Conservation (phyloP, 2,888 invertebrate genomes). For the Napeogenes inachia region DNA sequence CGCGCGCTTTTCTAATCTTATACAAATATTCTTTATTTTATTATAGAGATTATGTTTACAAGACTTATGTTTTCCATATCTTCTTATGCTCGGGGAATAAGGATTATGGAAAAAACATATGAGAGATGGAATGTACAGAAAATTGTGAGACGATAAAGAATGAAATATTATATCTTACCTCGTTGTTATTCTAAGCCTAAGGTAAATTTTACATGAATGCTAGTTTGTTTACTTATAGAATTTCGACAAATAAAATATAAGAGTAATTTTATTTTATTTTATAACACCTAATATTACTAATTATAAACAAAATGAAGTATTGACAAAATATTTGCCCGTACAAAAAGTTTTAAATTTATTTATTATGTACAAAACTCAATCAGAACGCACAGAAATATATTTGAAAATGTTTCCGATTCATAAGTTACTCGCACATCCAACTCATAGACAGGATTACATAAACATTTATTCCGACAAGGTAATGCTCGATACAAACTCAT, state of each 20-base stretch:
- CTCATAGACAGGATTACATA: constrained; percentile 15
- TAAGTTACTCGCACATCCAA: not conserved
- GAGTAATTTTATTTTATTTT: no score
- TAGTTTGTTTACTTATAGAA: no score
- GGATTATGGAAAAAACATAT: not conserved
- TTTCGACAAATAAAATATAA: no score
- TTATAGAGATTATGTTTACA: constrained; percentile 7
- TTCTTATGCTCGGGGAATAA: not conserved
- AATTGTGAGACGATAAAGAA: not conserved
- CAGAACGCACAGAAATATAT: no score
- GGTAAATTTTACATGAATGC: no score
- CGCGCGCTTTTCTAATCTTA: constrained; percentile 20
- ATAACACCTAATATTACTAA: no score
- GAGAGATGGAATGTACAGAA: not conserved
- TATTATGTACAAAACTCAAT: no score
- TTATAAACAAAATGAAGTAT: no score
- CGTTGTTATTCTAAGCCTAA: not conserved
- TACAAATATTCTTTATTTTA: constrained; percentile 19
- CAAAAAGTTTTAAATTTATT: no score
- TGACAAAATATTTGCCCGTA: no score
- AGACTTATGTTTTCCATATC: constrained; percentile 3
- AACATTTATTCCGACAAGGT: constrained; percentile 33
- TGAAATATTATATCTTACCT: no score
- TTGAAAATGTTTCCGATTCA: not conserved
- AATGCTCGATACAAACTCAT: constrained; percentile 36